Evolutionary conservation across 2,888 invertebrate species (phyloP).

Genomic region (Mesoligia furuncula): DNA sequence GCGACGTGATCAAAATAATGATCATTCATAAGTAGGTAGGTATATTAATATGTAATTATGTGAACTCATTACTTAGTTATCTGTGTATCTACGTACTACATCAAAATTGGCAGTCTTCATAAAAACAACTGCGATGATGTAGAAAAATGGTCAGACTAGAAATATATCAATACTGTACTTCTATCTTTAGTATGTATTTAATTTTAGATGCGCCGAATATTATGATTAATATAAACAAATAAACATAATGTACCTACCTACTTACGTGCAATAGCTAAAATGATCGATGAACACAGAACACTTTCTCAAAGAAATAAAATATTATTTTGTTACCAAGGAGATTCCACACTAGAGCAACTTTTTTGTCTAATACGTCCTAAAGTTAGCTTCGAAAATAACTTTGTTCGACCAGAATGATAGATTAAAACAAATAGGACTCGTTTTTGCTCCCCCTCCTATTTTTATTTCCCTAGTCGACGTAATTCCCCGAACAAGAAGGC

Average conservation of each 20-base stretch:
- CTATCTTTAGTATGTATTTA: background rate
- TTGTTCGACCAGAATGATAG: background rate
- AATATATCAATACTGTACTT: background rate
- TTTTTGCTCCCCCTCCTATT: background rate
- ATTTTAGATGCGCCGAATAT: background rate
- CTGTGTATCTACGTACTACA: background rate
- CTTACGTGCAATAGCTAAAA: background rate
- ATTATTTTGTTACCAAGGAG: constrained; percentile 26
- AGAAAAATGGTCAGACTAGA: background rate
- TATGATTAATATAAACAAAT: background rate
- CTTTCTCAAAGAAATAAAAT: background rate
- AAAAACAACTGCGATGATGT: background rate
- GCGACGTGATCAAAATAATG: too few species aligned
- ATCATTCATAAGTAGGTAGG: too few species aligned
- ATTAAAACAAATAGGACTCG: too few species aligned
- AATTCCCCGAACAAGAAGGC: constrained; percentile 22
- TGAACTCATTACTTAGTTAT: too few species aligned
- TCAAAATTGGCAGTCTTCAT: background rate
- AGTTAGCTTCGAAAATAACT: background rate
- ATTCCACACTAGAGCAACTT: background rate
- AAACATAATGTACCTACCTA: background rate
- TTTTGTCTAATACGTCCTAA: background rate
- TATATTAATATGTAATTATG: too few species aligned
- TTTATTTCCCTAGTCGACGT: background rate
- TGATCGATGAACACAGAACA: background rate